phyloP scores from a whole-genome alignment of 2,113 vertebrate genomes.

The Siphamia tubifer region DNA sequence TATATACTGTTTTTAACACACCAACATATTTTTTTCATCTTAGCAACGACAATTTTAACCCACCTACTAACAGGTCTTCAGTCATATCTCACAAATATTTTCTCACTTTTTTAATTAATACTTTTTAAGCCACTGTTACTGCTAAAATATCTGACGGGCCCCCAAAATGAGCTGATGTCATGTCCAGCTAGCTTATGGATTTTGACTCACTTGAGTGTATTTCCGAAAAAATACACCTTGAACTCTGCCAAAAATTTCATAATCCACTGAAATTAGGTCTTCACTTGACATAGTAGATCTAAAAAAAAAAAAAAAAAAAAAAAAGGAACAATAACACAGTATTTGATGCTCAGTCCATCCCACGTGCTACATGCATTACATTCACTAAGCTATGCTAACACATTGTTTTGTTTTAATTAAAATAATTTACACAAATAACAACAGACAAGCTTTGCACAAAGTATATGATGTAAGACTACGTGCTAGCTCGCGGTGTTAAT shows the following conservation, averaged over 20 bases:
- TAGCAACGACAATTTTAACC: too few relatives aligned
- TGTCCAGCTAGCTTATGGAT: not conserved
- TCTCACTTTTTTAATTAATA: too few relatives aligned
- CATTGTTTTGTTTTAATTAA: not conserved
- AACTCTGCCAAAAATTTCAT: slow-evolving; percentile 90
- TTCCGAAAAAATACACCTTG: slow-evolving; percentile 97
- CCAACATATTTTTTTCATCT: too few relatives aligned
- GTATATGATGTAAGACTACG: accelerated
- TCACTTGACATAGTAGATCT: slow-evolving; percentile 81
- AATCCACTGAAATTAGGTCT: slow-evolving; percentile 88
- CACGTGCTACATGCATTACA: not conserved
- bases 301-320: slow-evolving; percentile 11
- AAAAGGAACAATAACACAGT: not conserved
- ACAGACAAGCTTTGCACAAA: not conserved
- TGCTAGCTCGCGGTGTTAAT: accelerated
- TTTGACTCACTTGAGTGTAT: slow-evolving; percentile 87
- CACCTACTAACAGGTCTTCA: too few relatives aligned
- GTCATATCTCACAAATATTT: too few relatives aligned
- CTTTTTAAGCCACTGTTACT: too few relatives aligned
- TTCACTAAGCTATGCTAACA: slow-evolving; percentile 14
- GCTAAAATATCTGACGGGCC: too few relatives aligned
- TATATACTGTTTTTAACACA: too few relatives aligned
- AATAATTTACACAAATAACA: not conserved
- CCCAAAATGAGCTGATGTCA: too few relatives aligned
- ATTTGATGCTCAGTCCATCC: not conserved